phyloP scores from a whole-genome alignment of 2,797 vertebrate genomes.

The Ctenopoma multispine region DNA sequence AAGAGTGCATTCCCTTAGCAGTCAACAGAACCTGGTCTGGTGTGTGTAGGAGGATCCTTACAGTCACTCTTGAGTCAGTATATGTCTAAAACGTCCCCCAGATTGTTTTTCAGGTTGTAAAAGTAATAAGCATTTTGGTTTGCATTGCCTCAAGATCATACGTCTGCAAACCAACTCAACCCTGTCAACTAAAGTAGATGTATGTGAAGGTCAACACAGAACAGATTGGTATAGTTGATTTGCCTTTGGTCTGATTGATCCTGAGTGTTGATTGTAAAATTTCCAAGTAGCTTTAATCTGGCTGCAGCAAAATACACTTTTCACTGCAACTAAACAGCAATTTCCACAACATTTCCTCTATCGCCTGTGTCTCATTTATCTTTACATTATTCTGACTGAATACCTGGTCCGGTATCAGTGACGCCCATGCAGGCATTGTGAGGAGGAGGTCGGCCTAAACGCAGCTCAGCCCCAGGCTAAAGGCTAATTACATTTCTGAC shows the following conservation, averaged over 20 bases:
- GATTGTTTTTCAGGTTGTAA: slow-evolving; percentile 14
- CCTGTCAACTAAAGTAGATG: slow-evolving; percentile 6
- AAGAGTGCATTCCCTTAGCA: not conserved
- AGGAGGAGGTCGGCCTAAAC: slow-evolving; percentile 64
- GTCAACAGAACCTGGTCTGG: slow-evolving; percentile 3
- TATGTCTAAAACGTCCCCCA: slow-evolving; percentile 13
- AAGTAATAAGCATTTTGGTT: slow-evolving; percentile 14
- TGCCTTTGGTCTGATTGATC: slow-evolving; percentile 17
- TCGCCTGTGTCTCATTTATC: slow-evolving; percentile 54
- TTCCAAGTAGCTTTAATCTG: slow-evolving; percentile 14
- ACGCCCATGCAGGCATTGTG: slow-evolving; percentile 49
- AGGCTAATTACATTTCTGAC: slow-evolving; percentile 82
- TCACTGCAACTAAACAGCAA: slow-evolving; percentile 26
- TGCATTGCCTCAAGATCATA: slow-evolving; percentile 7
- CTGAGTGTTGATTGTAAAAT: not conserved
- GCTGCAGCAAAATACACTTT: slow-evolving; percentile 25
- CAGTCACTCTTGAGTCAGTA: slow-evolving; percentile 3
- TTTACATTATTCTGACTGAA: slow-evolving; percentile 55
- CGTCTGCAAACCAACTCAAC: slow-evolving; percentile 5
- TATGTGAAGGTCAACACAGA: slow-evolving; percentile 13
- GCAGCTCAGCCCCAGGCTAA: slow-evolving; percentile 68
- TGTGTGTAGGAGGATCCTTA: slow-evolving; percentile 17
- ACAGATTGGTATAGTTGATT: slow-evolving; percentile 1
- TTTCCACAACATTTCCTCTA: slow-evolving; percentile 34
- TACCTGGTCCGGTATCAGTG: slow-evolving; percentile 68